Conservation (phyloP, 1,140 invertebrate genomes). For the Zaprionus camerounensis region DNA sequence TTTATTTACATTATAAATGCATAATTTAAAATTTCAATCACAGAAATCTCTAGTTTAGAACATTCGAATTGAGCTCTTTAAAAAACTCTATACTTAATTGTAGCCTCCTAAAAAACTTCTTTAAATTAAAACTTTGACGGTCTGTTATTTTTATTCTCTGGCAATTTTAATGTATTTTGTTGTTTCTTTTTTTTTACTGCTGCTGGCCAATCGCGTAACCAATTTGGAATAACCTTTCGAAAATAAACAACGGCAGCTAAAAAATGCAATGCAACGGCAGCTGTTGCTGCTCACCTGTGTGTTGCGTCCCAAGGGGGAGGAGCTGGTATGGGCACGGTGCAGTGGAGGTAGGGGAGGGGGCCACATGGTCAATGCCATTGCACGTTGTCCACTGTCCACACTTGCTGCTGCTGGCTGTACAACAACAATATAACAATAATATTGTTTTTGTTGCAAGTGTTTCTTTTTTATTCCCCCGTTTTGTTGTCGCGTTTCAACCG, state of each 20-base stretch:
- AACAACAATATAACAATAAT: conserved; percentile 16
- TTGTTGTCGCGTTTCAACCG: conserved; percentile 35
- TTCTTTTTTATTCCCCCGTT: conserved; percentile 5
- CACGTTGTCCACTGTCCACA: conserved; percentile 47
- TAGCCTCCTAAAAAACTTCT: neutral
- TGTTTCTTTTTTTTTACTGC: conserved; percentile 7
- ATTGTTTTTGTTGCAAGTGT: conserved; percentile 6
- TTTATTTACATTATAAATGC: neutral
- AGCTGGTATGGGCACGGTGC: neutral
- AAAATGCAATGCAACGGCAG: conserved; percentile 40
- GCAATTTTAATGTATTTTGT: conserved; percentile 15
- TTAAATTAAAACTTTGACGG: neutral
- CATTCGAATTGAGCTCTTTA: neutral
- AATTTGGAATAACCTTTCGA: conserved; percentile 44
- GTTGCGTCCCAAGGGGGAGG: conserved; percentile 7
- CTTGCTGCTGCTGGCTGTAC: conserved; percentile 44
- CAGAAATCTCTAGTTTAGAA: neutral
- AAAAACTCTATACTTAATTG: neutral
- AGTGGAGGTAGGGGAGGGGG: neutral
- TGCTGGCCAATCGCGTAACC: conserved; percentile 35
- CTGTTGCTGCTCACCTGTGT: conserved; percentile 39
- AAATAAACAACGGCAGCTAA: conserved; percentile 22
- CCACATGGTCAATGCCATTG: conserved; percentile 64
- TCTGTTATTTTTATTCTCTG: neutral
- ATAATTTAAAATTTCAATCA: neutral